A percentile compares a stretch with the other conserved stretches of the same genome.
These are phyloP conservation scores for Acanthurus leucopareius DNA, from an alignment of 2,797 vertebrate genomes.

Conservation along the genomic window DNA sequence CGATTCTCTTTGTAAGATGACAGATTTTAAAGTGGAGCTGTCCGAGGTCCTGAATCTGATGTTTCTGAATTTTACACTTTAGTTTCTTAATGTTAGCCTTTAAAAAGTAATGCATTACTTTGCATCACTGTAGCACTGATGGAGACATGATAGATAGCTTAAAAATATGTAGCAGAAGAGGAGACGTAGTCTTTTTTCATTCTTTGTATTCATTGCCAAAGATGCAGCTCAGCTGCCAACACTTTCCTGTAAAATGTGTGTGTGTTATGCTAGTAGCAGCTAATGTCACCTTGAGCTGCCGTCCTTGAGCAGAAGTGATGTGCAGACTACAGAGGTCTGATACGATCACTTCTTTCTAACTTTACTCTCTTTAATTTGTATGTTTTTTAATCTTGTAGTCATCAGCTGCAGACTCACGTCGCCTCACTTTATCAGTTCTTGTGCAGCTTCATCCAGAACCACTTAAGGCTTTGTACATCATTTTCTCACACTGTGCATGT, in stretches of 20 bases:
- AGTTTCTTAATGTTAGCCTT: neutral
- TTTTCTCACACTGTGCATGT: neutral
- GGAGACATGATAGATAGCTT: neutral
- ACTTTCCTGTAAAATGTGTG: neutral
- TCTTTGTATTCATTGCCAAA: neutral
- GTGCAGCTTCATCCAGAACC: neutral
- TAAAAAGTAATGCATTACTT: neutral
- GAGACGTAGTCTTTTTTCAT: neutral
- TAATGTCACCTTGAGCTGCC: neutral
- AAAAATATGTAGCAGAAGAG: neutral
- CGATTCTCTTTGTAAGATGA: neutral
- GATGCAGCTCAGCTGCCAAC: neutral
- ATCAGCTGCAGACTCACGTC: neutral
- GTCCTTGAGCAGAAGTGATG: neutral
- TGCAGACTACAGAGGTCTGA: neutral
- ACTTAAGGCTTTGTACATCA: neutral
- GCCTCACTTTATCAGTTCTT: neutral
- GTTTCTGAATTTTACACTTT: neutral
- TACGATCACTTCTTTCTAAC: neutral
- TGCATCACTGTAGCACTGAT: neutral
- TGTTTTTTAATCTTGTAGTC: neutral
- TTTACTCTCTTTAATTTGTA: neutral
- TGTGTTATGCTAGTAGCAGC: neutral
- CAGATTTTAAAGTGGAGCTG: slow-evolving; percentile 37
- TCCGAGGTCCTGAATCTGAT: slow-evolving; percentile 54